These are phyloP conservation scores for Dicycla oo DNA, from an alignment of 2,888 invertebrate species.

Conservation along the genomic window DNA sequence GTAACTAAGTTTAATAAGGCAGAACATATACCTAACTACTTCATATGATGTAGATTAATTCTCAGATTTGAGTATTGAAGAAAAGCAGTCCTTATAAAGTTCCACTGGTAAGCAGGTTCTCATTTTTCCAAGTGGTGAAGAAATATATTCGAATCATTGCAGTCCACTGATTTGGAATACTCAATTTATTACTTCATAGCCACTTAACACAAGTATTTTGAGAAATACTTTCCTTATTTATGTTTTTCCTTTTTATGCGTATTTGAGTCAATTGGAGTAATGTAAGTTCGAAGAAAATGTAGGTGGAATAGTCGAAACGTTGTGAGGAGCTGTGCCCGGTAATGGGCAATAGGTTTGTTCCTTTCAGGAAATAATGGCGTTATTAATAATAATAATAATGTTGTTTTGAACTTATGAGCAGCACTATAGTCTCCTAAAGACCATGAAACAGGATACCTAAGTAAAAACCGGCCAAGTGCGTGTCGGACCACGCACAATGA, in stretches of 20 bases:
- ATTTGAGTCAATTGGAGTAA: conserved; percentile 14
- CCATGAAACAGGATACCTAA: too few species aligned
- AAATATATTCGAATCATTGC: conserved; percentile 51
- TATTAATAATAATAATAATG: too few species aligned
- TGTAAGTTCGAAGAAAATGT: conserved; percentile 5
- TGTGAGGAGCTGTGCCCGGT: conserved; percentile 10
- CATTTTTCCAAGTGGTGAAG: conserved; percentile 38
- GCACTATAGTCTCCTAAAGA: too few species aligned
- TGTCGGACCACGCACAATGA: too few species aligned
- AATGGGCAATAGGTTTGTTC: conserved; percentile 2
- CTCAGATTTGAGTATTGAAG: conserved; percentile 11
- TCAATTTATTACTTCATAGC: conserved; percentile 47
- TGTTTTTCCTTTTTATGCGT: background rate
- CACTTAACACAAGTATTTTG: conserved; percentile 20
- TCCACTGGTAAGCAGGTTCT: conserved; percentile 2
- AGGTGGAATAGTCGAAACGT: conserved; percentile 5
- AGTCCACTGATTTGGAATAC: conserved; percentile 58
- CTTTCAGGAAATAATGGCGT: background rate
- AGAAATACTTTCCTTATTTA: background rate
- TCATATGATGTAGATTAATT: conserved; percentile 15
- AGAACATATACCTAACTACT: background rate
- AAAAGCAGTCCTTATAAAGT: conserved; percentile 28
- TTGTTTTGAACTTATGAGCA: background rate
- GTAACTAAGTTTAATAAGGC: background rate
- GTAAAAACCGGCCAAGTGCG: too few species aligned